A percentile compares a stretch with the other conserved stretches of the same genome.
These are phyloP conservation scores for Zaprionus africanus DNA, from an alignment of 1,140 invertebrate genomes.

Conservation along the genomic window DNA sequence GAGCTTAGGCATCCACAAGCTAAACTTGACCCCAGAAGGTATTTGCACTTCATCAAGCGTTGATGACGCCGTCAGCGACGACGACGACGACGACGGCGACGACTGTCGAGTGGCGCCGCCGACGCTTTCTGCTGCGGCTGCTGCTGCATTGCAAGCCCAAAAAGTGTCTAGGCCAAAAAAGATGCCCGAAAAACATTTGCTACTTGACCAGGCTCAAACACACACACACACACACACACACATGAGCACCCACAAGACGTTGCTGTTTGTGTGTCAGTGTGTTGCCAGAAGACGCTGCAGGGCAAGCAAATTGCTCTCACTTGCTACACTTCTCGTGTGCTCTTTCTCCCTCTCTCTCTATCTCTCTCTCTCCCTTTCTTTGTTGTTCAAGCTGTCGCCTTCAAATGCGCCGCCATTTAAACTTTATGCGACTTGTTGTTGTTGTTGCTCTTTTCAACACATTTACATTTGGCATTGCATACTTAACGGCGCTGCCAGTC, in stretches of 20 bases:
- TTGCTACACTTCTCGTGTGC: conserved; percentile 26
- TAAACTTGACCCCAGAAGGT: conserved; percentile 78
- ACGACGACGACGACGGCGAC: too few relatives aligned
- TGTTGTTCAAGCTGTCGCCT: conserved; percentile 46
- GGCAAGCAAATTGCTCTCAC: conserved; percentile 62
- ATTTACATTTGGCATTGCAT: conserved; percentile 46
- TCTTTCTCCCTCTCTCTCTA: background rate
- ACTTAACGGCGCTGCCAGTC: background rate
- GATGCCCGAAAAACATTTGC: conserved; percentile 38
- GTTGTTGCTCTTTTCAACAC: conserved; percentile 29
- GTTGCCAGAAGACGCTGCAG: conserved; percentile 67
- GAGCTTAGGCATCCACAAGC: conserved; percentile 19
- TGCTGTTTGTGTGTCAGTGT: conserved; percentile 57
- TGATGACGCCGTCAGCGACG: conserved; percentile 45
- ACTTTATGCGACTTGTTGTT: conserved; percentile 27
- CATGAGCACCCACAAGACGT: background rate
- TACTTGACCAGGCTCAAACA: conserved; percentile 32
- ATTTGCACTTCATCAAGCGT: conserved; percentile 80
- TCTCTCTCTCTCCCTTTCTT: background rate
- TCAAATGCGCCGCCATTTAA: conserved; percentile 42
- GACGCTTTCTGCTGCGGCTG: conserved; percentile 13
- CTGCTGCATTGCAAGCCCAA: conserved; percentile 47
- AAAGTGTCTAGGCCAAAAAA: conserved; percentile 49
- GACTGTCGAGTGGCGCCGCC: too few relatives aligned
- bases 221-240: conserved; percentile 27